Base-by-base conservation (phyloP, 2,888 invertebrate species). In the Eustalomyia histrio region DNA sequence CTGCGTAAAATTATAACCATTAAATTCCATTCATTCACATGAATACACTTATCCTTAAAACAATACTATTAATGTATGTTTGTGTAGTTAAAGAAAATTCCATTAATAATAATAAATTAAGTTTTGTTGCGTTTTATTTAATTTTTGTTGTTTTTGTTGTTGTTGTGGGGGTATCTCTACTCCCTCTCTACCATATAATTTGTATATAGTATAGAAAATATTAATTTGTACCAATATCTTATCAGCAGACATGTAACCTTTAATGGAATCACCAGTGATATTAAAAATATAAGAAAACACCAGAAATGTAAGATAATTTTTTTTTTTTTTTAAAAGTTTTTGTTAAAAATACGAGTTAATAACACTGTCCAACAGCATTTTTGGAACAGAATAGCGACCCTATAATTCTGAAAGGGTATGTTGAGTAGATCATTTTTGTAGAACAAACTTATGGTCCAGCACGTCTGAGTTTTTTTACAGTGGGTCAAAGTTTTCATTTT, bases 181-280 rank as follows among this genome's bases (percentile, higher is more conserved):
- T n/a, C n/a, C 29, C 43, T 12, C 18, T 68, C 17, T 21, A 21
- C 21, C 21, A 4, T 21, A 21, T 21, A 21, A 21, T 47, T 69
- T 33, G n/a, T 24, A 5, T 29, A 9, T 24, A 29, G 16, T 18
- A 52, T 57, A 69, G 52, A 43, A 76, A 64, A 64, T 43, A 71
- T 65, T 71, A 60, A 76, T 71, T 76, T 39, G 39, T 43, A 52
- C 17, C 29, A 61, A 57, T 73, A 78, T 78, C 72, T 78, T 78
- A 78, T 78, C 78, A 50, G 55, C 24, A 50, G 47, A 50, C 18
- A 29, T 67, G 67, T 55, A 61, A 35, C 67, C 29, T 57, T 50
- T 68, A 63, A 73, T 72, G 47, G 39, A 64, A 33, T 33, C 39
- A n/a, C n/a, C 61, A 47, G 17, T 53, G 16, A 39, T 61, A 39